Base-by-base conservation (phyloP, 2,797 vertebrate species). In the Mormyrus proboscirostris region DNA sequence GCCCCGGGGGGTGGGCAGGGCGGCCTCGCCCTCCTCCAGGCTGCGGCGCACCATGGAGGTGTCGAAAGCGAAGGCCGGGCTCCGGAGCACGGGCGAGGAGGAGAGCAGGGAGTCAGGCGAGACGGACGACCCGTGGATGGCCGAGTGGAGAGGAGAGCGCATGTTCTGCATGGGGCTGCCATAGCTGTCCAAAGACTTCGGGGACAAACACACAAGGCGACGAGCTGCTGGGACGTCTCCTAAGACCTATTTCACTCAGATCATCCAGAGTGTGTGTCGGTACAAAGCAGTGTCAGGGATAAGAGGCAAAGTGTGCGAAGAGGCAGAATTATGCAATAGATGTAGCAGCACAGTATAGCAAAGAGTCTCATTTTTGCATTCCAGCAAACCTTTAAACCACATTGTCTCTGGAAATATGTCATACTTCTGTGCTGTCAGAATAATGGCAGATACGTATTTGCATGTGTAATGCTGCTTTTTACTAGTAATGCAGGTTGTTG, bases 51-150 rank as follows among this genome's bases (percentile, higher is more conserved):
- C 93, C n/a, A 93, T 93, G 0, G 96, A 93, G 0, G 93, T 92
- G 89, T 97, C 96, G 1, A 97, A 96, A 51, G 96, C 96, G 94
- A 97, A 97, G 89, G 94, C 92, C 3, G 94, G 88, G 57, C 94
- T 92, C 89, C 93, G 33, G 90, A 92, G 2, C 91, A 94, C 91
- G 57, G 92, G 92, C 0, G 91, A 93, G 55, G 93, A 90, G 0
- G 93, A 93, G 73, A 95, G 92, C 82, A 94, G 92, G 1, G 91
- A 92, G 88, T 95, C 95, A 0, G 95, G 94, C 6, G 94, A 94
- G 33, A 94, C 94, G n/a, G 95, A 94, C 65, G 95, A 93, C 79
- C 93, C 94, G 89, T 91, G 92, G 47, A 92, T 93, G 25, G 95
- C 92, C 0, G 95, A 93, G 89, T 96, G 96, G 29, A 96, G 92